Evolutionary conservation across 2,888 invertebrate genomes (phyloP).

Genomic region (Nephrotoma guestfalica): DNA sequence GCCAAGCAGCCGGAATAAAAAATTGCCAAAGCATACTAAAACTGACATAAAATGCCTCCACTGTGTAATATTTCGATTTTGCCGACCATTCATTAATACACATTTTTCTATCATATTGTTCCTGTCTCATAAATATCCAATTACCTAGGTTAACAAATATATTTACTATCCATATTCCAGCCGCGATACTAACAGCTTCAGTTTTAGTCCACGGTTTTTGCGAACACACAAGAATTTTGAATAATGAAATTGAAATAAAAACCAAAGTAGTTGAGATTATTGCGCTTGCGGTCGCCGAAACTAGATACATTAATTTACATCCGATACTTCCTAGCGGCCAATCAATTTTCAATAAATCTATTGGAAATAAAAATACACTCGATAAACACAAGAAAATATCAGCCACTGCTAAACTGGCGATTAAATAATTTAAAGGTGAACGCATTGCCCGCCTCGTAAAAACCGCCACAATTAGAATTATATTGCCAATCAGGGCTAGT

Average conservation of each 20-base stretch:
- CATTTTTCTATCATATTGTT: too few species aligned
- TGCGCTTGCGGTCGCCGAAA: not conserved
- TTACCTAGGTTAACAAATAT: not conserved
- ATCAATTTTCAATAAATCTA: not conserved
- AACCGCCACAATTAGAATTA: not conserved
- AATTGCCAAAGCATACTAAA: not conserved
- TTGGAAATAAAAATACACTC: not conserved
- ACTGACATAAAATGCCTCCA: too few species aligned
- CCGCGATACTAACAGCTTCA: not conserved
- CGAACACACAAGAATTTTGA: not conserved
- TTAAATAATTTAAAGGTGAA: not conserved
- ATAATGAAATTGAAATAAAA: not conserved
- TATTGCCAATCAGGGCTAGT: not conserved
- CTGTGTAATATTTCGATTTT: too few species aligned
- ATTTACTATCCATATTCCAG: not conserved
- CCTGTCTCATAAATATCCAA: not conserved
- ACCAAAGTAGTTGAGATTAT: not conserved
- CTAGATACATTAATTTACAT: not conserved
- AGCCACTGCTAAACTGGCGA: not conserved
- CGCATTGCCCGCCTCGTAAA: not conserved
- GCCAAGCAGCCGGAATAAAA: not conserved
- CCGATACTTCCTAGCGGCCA: not conserved
- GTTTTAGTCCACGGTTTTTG: not conserved
- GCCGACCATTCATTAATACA: too few species aligned
- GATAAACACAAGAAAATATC: not conserved